Base-by-base conservation (phyloP, 2,113 vertebrate genomes). In the Xiphophorus maculatus region DNA sequence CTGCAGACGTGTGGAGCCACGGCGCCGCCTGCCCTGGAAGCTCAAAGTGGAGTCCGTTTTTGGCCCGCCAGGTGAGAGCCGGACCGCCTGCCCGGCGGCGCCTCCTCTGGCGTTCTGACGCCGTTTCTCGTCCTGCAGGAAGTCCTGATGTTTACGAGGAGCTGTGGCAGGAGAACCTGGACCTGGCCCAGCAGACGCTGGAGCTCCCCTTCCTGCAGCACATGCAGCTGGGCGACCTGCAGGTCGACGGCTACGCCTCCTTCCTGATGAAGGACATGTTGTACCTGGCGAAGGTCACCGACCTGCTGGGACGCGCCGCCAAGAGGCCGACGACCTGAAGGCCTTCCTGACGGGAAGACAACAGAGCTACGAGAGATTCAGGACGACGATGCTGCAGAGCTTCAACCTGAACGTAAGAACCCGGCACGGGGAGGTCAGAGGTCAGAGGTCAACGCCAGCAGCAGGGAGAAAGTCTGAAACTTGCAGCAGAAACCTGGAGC, bases 221-320 rank as follows among this genome's bases (percentile, higher is more conserved):
- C 54, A 71, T 71, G 69, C 22, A 71, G 32, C 13, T 15, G 1
- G 48, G 51, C 2, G 54, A 60, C 30, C 51, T 71, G 4, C 32
- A 60, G 54, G 22, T 54, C 2, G 51, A 61, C 54, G 1, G 0
- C 0, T 71, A 71, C 35, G 3, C 32, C 32, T 29, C 0, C 33
- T 71, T 71, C 54, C 62, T 40, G 54, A 62, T 71, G n/a, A 58
- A 71, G 69, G 69, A 71, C 69, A 19, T 71, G 8, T 27, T 5
- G 8, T 71, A 71, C 9, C 54, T 42, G 69, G n/a, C 25, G 15
- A 5, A 71, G n/a, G 69, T 71, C 9, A 71, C 33, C 1, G 33
- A 40, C 6, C 35, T 71, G 69, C 10, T 71, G 35, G 13, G 61
- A 33, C 1, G 19, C n/a, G 28, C 61, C 14, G 9, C 2, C 1